A percentile compares a stretch with the other conserved stretches of the same genome.
These are phyloP conservation scores for Hetaerina americana DNA, from an alignment of 1,140 invertebrate species.

Conservation along the genomic window DNA sequence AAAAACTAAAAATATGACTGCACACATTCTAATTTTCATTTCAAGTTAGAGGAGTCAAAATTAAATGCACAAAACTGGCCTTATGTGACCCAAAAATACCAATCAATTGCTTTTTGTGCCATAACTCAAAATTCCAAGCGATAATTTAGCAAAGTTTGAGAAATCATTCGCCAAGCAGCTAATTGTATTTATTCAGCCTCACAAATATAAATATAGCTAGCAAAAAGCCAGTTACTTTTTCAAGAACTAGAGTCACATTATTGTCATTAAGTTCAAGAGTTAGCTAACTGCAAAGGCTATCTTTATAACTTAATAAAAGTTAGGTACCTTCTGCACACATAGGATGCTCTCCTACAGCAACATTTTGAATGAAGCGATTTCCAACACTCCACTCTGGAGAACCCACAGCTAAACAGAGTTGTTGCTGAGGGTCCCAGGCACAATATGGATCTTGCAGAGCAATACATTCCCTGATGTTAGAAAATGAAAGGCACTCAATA, in stretches of 20 bases:
- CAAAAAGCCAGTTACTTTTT: not conserved
- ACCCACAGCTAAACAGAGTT: slow-evolving; percentile 56
- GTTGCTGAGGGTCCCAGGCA: slow-evolving; percentile 76
- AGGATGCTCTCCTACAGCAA: slow-evolving; percentile 49
- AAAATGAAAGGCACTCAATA: no score
- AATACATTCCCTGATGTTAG: slow-evolving; percentile 65
- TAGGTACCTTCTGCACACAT: slow-evolving; percentile 36
- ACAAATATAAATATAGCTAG: not conserved
- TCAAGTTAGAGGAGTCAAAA: no score
- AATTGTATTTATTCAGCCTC: not conserved
- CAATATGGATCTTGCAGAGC: slow-evolving; percentile 93
- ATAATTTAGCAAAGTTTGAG: not conserved
- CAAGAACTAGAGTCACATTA: not conserved
- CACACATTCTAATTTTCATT: no score
- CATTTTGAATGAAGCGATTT: slow-evolving; percentile 54
- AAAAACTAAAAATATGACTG: no score
- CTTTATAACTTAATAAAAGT: not conserved
- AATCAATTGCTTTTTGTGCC: not conserved
- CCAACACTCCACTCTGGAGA: slow-evolving; percentile 50
- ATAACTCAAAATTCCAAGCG: not conserved
- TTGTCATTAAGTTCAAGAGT: not conserved
- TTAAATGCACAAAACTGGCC: not conserved
- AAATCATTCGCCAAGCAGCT: not conserved
- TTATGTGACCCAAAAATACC: not conserved
- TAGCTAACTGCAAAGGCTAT: not conserved